These are phyloP conservation scores for Menidia beryllina DNA, from an alignment of 2,113 vertebrate species.

Conservation along the genomic window DNA sequence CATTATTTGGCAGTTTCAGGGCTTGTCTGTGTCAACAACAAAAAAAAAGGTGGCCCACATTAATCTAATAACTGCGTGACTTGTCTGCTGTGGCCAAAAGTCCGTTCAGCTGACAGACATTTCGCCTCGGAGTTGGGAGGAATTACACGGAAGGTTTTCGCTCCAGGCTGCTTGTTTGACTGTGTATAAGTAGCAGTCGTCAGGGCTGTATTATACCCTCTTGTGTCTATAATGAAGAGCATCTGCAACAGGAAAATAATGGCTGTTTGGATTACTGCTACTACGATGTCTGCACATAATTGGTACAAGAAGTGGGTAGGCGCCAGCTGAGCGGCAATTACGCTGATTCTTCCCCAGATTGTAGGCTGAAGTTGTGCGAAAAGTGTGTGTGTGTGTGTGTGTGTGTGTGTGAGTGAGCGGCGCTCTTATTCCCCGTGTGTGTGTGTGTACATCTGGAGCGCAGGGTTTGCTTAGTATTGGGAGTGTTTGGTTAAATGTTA, in stretches of 20 bases:
- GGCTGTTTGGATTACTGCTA: conserved; percentile 79
- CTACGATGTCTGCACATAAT: conserved; percentile 85
- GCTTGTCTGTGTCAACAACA: conserved; percentile 18
- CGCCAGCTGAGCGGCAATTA: conserved; percentile 85
- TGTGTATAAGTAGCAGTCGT: conserved; percentile 57
- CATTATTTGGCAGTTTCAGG: neutral
- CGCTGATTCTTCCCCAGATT: conserved; percentile 86
- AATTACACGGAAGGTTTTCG: conserved; percentile 7
- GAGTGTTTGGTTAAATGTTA: conserved; percentile 98
- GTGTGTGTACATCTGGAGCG: conserved; percentile 91
- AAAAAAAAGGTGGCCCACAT: conserved; percentile 20
- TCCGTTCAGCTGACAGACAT: neutral
- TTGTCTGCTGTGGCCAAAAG: conserved; percentile 6
- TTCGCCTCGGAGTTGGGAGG: neutral
- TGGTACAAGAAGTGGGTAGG: conserved; percentile 87
- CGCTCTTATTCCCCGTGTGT: conserved; percentile 25
- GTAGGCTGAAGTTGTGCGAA: conserved; percentile 81
- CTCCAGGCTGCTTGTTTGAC: conserved; percentile 49
- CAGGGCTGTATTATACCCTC: conserved; percentile 65
- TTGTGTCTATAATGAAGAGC: conserved; percentile 77
- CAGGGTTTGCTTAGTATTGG: conserved; percentile 91
- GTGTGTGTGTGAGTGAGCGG: conserved; percentile 74
- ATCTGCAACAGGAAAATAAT: conserved; percentile 81
- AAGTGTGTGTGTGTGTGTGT: conserved; percentile 62
- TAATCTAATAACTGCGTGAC: neutral